Conservation (phyloP, 2,113 vertebrate species). For the Lophochroa leadbeateri region DNA sequence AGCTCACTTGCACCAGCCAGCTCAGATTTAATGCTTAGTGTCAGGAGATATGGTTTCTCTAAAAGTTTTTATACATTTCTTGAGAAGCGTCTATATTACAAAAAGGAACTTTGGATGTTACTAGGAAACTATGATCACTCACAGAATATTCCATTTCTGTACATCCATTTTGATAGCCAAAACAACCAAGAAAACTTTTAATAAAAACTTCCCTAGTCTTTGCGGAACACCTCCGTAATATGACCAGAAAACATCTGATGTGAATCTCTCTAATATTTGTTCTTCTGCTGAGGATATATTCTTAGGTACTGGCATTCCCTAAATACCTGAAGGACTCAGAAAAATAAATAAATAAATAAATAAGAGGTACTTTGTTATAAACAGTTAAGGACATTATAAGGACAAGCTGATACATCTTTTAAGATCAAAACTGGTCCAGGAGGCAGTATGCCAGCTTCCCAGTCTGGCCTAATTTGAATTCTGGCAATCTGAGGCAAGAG, state of each 20-base stretch:
- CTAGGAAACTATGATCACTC: neutral
- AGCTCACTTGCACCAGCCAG: neutral
- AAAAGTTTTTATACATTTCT: neutral
- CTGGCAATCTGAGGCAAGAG: neutral
- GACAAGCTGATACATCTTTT: neutral
- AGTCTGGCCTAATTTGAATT: neutral
- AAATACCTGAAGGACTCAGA: neutral
- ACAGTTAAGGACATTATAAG: neutral
- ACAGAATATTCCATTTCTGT: neutral
- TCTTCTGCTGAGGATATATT: neutral
- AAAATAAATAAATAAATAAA: neutral
- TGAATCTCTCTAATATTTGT: neutral
- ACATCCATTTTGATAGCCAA: neutral
- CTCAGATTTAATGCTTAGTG: neutral
- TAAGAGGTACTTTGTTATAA: neutral
- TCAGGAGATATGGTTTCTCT: neutral
- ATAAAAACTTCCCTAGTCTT: neutral
- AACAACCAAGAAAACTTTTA: neutral
- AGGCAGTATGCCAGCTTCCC: neutral
- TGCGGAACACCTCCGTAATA: neutral
- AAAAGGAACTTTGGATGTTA: neutral
- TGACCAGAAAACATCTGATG: neutral
- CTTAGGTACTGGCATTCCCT: neutral
- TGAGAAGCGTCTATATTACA: neutral
- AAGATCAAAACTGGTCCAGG: neutral